Conservation (phyloP, 2,888 invertebrate species). For the Nymphalis urticae region DNA sequence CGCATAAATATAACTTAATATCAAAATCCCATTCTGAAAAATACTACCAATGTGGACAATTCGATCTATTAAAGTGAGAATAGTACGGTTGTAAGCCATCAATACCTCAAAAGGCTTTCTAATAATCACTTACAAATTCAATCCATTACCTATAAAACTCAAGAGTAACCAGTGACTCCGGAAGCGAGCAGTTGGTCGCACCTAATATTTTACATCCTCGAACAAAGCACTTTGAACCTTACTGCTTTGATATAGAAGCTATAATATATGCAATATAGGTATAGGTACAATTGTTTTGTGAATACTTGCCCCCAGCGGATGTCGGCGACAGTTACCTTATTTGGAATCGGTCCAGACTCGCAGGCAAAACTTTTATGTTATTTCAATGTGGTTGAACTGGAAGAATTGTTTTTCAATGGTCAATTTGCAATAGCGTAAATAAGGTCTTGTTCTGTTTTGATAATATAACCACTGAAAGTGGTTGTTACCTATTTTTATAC, state of each 20-base stretch:
- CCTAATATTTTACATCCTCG: constrained; percentile 43
- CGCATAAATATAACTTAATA: too few relatives aligned
- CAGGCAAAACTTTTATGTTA: constrained; percentile 75
- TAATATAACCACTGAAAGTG: constrained; percentile 14
- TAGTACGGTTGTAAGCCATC: neutral
- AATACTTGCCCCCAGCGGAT: constrained; percentile 61
- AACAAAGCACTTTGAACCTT: constrained; percentile 51
- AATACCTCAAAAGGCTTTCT: constrained; percentile 32
- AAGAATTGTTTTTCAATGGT: constrained; percentile 48
- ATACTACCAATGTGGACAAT: too few relatives aligned
- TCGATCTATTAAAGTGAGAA: neutral
- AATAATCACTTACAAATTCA: constrained; percentile 65
- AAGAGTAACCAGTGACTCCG: constrained; percentile 62
- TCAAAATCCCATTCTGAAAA: too few relatives aligned
- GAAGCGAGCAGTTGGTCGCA: constrained; percentile 61
- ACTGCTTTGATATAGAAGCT: constrained; percentile 44
- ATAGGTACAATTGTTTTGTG: constrained; percentile 48
- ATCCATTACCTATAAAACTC: constrained; percentile 69
- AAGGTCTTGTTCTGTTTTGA: constrained; percentile 33
- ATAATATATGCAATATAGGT: constrained; percentile 42
- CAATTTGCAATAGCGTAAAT: constrained; percentile 42
- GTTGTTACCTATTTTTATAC: too few relatives aligned
- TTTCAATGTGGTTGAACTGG: constrained; percentile 73
- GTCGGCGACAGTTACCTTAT: constrained; percentile 78
- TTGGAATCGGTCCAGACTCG: constrained; percentile 74